A percentile compares a stretch with the other conserved stretches of the same genome.
Conservation (phyloP, 2,113 vertebrate species). For the Falco punctatus region DNA sequence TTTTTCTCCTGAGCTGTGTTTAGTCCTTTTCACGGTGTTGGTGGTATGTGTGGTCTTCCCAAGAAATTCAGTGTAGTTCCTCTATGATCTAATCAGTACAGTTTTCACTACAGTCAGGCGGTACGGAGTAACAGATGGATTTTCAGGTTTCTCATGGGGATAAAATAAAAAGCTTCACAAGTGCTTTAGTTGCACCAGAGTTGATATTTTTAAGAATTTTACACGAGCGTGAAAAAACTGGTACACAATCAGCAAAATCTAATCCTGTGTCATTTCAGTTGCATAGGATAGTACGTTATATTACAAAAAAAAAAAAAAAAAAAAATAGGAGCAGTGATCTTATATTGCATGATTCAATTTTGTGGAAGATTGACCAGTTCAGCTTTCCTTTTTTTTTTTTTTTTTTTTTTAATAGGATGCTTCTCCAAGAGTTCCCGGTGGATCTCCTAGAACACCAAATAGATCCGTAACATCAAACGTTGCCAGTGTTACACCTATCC, state of each 20-base stretch:
- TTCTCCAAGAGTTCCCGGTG: constrained; percentile 88
- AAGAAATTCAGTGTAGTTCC: neutral
- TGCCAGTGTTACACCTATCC: constrained; percentile 90
- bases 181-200: neutral
- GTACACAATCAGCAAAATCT: neutral
- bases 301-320: neutral
- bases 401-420: constrained; percentile 78
- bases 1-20: neutral
- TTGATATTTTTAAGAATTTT: neutral
- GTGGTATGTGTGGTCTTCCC: neutral
- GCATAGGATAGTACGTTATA: neutral
- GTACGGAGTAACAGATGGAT: neutral
- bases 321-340: neutral
- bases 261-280: neutral
- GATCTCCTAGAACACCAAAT: constrained; percentile 91
- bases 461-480: constrained; percentile 91
- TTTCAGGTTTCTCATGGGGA: neutral
- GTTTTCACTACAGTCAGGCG: neutral
- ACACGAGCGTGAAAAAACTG: neutral
- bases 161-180: neutral
- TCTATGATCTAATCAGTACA: neutral
- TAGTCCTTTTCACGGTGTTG: neutral
- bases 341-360: neutral
- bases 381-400: neutral
- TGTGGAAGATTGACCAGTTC: neutral